These are phyloP conservation scores for Odocoileus virginianus DNA, from an alignment of 2,113 vertebrate species.

Conservation along the genomic window DNA sequence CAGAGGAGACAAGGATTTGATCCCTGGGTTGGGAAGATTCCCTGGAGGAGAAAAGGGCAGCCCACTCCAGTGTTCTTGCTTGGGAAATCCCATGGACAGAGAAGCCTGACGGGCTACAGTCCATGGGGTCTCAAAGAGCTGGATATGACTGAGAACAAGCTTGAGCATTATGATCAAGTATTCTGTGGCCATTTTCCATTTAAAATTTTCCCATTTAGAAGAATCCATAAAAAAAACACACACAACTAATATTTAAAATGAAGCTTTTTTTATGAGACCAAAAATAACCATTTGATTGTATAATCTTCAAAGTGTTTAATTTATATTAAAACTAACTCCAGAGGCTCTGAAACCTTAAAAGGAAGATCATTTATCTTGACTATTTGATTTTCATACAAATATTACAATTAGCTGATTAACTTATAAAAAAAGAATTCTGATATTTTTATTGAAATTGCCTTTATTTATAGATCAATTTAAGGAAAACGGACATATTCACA, in stretches of 20 bases:
- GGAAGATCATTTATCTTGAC: neutral
- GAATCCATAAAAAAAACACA: neutral
- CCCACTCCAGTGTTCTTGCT: neutral
- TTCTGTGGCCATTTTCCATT: neutral
- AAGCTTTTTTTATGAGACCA: neutral
- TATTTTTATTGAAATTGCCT: neutral
- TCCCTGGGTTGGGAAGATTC: neutral
- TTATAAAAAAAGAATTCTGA: neutral
- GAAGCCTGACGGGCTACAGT: neutral
- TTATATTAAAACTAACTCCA: neutral
- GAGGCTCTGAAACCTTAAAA: neutral
- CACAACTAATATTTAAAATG: neutral
- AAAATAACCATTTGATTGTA: neutral
- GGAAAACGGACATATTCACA: neutral
- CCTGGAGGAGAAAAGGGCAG: neutral
- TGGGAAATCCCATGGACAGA: neutral
- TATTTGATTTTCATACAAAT: neutral
- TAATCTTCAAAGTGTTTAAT: neutral
- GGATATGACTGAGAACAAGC: fast-evolving
- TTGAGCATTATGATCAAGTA: neutral
- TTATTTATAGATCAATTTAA: neutral
- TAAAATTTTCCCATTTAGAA: neutral
- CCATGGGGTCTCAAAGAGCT: neutral
- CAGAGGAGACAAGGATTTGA: neutral
- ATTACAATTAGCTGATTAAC: neutral